Conservation (phyloP, 2,888 invertebrate genomes). For the Congeria kusceri region DNA sequence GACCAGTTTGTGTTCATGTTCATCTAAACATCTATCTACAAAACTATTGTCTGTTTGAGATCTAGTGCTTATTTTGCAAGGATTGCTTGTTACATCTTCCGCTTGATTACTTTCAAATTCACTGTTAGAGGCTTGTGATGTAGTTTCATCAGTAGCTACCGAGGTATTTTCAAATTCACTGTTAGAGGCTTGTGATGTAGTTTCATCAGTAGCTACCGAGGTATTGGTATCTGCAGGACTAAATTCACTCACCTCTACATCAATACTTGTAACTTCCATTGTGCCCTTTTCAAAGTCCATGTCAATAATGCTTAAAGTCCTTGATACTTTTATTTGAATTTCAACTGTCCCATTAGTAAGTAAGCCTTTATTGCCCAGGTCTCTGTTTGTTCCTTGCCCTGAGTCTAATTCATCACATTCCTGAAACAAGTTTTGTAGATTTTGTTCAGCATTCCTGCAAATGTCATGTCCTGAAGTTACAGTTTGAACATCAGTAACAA, state of each 20-base stretch:
- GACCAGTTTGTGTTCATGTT: no score
- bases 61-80: no score
- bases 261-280: slow-evolving; percentile 38
- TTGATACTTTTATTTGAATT: not conserved
- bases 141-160: not conserved
- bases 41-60: not conserved
- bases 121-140: no score
- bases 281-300: slow-evolving; percentile 53
- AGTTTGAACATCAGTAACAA: not conserved
- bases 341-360: no score
- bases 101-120: no score
- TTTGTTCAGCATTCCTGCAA: no score
- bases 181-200: no score
- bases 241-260: slow-evolving; percentile 37
- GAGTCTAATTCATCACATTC: not conserved
- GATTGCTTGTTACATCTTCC: no score
- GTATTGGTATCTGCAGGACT: slow-evolving; percentile 28
- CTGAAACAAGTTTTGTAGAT: no score
- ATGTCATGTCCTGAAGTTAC: no score
- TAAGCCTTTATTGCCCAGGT: no score
- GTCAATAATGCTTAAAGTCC: slow-evolving; percentile 44
- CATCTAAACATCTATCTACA: not conserved
- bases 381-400: not conserved
- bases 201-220: not conserved
- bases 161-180: no score